Evolutionary conservation across 2,888 invertebrate genomes (phyloP).

Genomic region (Caenorhabditis imperialis): DNA sequence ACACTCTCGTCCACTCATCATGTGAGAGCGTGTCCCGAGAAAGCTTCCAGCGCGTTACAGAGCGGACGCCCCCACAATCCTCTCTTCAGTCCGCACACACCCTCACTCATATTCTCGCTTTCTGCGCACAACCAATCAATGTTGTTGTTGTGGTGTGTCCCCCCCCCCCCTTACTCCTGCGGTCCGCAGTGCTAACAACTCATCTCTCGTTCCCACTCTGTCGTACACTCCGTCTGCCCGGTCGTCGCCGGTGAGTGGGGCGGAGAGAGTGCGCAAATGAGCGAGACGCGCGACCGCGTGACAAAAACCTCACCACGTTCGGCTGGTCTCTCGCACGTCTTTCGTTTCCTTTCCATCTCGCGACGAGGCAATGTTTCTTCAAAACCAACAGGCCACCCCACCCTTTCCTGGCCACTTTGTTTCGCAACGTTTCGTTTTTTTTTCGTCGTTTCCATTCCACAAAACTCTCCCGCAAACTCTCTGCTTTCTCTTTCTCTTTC

Average conservation of each 20-base stretch:
- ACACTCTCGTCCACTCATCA: conserved; percentile 6
- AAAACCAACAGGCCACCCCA: conserved; percentile 21
- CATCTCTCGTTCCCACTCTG: conserved; percentile 34
- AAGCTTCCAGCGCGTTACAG: conserved; percentile 15
- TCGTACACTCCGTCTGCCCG: not conserved
- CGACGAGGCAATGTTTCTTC: conserved; percentile 33
- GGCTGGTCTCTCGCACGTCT: conserved; percentile 16
- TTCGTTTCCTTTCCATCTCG: conserved; percentile 6
- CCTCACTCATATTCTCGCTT: conserved; percentile 4
- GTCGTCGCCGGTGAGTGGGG: conserved; percentile 14
- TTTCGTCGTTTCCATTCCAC: no score
- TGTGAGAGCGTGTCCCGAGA: conserved; percentile 13
- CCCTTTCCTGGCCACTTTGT: conserved; percentile 5
- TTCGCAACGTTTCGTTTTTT: not conserved
- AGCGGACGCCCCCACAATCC: conserved; percentile 35
- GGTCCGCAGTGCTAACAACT: conserved; percentile 30
- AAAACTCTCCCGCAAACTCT: no score
- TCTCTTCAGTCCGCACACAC: conserved; percentile 14
- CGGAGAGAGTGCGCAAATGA: conserved; percentile 1
- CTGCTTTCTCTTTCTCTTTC: no score
- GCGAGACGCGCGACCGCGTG: conserved; percentile 1
- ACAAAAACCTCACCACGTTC: conserved; percentile 20
- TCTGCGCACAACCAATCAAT: conserved; percentile 26
- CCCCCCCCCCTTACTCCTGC: conserved; percentile 10
- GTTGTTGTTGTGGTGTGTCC: conserved; percentile 29